phyloP scores from a whole-genome alignment of 2,797 vertebrate species.

The Austrolebias charrua region DNA sequence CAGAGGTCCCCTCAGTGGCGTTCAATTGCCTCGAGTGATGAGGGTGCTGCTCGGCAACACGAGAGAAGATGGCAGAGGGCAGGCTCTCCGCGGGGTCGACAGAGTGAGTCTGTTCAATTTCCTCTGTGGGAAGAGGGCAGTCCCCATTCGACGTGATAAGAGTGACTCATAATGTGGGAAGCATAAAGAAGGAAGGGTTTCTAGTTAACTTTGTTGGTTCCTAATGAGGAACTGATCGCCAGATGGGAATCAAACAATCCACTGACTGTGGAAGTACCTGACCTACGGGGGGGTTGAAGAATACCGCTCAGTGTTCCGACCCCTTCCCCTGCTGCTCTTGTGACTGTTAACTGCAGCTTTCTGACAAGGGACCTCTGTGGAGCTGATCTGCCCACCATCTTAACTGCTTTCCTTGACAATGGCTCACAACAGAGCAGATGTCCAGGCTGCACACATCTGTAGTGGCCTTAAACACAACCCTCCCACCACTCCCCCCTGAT shows the following conservation, averaged over 20 bases:
- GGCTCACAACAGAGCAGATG: slow-evolving; percentile 72
- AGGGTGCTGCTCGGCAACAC: slow-evolving; percentile 69
- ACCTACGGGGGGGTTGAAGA: slow-evolving; percentile 20
- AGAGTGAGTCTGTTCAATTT: slow-evolving; percentile 67
- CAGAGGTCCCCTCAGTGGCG: slow-evolving; percentile 74
- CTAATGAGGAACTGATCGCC: slow-evolving; percentile 26
- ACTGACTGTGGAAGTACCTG: slow-evolving; percentile 43
- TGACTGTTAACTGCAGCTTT: slow-evolving; percentile 60
- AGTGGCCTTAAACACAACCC: slow-evolving; percentile 47
- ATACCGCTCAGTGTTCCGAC: slow-evolving; percentile 34
- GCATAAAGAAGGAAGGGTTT: not conserved
- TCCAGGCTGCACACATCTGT: slow-evolving; percentile 74
- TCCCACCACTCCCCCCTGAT: not conserved
- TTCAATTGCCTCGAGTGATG: slow-evolving; percentile 77
- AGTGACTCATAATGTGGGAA: slow-evolving; percentile 27
- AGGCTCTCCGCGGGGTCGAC: slow-evolving; percentile 54
- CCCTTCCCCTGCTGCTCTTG: slow-evolving; percentile 44
- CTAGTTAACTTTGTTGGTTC: slow-evolving; percentile 27
- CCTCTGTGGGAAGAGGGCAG: slow-evolving; percentile 49
- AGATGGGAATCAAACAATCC: not conserved
- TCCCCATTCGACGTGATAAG: slow-evolving; percentile 31
- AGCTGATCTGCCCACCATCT: slow-evolving; percentile 72
- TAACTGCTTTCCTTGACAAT: slow-evolving; percentile 75
- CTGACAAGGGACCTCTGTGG: slow-evolving; percentile 70
- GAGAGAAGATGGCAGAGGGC: slow-evolving; percentile 64